phyloP scores from a whole-genome alignment of 2,797 vertebrate genomes.

The Melanotaenia pygmaea region DNA sequence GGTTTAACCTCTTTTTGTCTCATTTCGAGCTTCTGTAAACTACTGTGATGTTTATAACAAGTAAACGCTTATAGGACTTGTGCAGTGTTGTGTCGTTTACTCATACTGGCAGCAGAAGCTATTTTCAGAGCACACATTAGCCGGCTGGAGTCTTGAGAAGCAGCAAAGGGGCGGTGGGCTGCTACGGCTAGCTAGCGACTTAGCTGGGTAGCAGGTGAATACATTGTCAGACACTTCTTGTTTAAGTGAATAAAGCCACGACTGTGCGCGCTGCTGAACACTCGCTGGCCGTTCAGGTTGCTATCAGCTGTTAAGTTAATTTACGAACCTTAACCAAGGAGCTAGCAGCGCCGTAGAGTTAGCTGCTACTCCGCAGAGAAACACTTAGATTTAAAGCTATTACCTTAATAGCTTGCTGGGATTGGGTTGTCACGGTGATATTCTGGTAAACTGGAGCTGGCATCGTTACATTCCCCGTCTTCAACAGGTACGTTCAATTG shows the following conservation, averaged over 20 bases:
- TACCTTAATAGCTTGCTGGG: slow-evolving; percentile 18
- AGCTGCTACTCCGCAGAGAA: slow-evolving; percentile 32
- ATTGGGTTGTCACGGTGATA: slow-evolving; percentile 17
- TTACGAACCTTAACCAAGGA: slow-evolving; percentile 21
- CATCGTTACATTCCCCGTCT: slow-evolving; percentile 46
- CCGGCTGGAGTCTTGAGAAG: slow-evolving; percentile 65
- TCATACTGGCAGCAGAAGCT: slow-evolving; percentile 35
- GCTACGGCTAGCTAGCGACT: slow-evolving; percentile 30
- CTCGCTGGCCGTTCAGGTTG: neutral
- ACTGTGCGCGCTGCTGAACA: neutral
- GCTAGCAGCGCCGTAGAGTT: slow-evolving; percentile 46
- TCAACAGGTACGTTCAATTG: slow-evolving; percentile 57
- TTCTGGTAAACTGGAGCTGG: slow-evolving; percentile 67
- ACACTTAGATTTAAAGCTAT: slow-evolving; percentile 20
- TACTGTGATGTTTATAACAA: slow-evolving; percentile 27
- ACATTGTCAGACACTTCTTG: neutral
- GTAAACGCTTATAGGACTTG: slow-evolving; percentile 18
- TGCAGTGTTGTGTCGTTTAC: slow-evolving; percentile 6
- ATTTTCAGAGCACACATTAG: slow-evolving; percentile 37
- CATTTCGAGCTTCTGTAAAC: slow-evolving; percentile 3
- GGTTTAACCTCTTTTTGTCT: neutral
- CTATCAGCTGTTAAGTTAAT: neutral
- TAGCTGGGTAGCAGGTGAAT: neutral
- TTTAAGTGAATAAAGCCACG: neutral
- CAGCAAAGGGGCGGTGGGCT: slow-evolving; percentile 57